A percentile compares a stretch with the other conserved stretches of the same genome.
Conservation (phyloP, 1,140 invertebrate genomes). For the Macrocentrus cingulum region DNA sequence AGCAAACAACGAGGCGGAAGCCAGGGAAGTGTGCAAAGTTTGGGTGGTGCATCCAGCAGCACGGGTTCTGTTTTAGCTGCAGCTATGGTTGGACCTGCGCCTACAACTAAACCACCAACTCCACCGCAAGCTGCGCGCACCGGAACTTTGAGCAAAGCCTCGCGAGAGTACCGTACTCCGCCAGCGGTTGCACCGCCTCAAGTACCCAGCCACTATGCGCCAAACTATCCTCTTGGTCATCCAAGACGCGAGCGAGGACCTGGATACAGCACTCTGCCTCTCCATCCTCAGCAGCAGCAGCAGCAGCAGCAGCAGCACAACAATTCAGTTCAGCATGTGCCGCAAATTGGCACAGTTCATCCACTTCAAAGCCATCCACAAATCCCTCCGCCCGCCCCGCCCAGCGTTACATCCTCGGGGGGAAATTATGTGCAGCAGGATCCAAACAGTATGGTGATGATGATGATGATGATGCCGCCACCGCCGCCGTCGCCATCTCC, state of each 20-base stretch:
- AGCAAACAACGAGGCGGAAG: constrained; percentile 71
- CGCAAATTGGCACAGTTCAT: constrained; percentile 63
- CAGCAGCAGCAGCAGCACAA: constrained; percentile 33
- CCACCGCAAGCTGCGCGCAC: constrained; percentile 82
- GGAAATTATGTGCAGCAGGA: constrained; percentile 60
- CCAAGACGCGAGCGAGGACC: constrained; percentile 74
- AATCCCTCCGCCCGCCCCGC: constrained; percentile 65
- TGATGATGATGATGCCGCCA: too few relatives aligned
- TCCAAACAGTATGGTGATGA: constrained; percentile 71
- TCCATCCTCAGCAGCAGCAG: constrained; percentile 53
- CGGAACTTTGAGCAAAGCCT: constrained; percentile 70
- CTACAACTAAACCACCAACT: constrained; percentile 92
- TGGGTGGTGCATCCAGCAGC: constrained; percentile 57
- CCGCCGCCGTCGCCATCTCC: too few relatives aligned
- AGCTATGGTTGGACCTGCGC: constrained; percentile 73
- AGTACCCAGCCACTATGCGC: constrained; percentile 92
- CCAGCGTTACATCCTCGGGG: constrained; percentile 46
- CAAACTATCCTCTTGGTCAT: constrained; percentile 87
- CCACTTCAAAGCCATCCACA: constrained; percentile 66
- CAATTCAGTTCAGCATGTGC: constrained; percentile 47
- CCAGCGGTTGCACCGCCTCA: constrained; percentile 93
- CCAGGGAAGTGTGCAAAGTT: constrained; percentile 65
- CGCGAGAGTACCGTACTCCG: constrained; percentile 87
- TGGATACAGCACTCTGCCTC: constrained; percentile 80
- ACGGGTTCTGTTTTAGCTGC: constrained; percentile 55